Percentiles rank a stretch among this genome's conserved stretches.
Evolutionary conservation across 2,113 vertebrate genomes (phyloP).

Genomic region (human (Homo sapiens)): GRCh38 chr7:37833501-37834000

Average conservation of each 20-base stretch:
- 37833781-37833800: neutral
- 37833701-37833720: neutral
- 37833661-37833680: neutral
- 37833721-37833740: neutral
- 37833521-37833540: neutral
- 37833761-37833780: neutral
- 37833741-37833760: neutral
- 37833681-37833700: neutral
- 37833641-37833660: neutral
- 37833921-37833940: neutral
- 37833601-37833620: neutral
- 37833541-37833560: neutral
- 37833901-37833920: neutral
- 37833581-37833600: neutral
- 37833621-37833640: too few species aligned
- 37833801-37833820: neutral
- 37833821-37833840: neutral
- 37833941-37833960: neutral
- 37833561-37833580: neutral
- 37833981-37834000: too few species aligned
- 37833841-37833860: neutral
- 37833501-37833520: neutral
- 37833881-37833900: neutral
- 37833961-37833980: neutral
- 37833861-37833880: neutral